Conservation (phyloP, 2,797 vertebrate genomes). For the Chelidonichthys spinosus region DNA sequence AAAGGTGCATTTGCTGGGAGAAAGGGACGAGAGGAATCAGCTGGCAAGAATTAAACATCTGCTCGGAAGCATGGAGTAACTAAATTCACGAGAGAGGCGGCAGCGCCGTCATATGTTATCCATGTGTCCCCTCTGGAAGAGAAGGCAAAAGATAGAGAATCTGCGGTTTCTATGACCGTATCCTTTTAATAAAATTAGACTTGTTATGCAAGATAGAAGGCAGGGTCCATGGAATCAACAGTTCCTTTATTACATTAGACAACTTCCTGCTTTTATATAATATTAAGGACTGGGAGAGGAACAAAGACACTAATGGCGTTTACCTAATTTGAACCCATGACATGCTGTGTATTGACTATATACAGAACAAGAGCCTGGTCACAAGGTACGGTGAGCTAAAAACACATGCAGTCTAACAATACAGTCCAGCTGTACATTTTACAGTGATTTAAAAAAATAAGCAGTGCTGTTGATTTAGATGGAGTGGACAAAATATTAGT, state of each 20-base stretch:
- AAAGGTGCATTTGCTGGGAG: conserved; percentile 30
- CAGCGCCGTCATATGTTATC: conserved; percentile 39
- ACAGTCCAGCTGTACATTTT: background rate
- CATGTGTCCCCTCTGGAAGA: conserved; percentile 40
- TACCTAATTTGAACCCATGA: background rate
- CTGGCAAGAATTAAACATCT: conserved; percentile 57
- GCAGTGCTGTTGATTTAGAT: background rate
- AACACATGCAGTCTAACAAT: background rate
- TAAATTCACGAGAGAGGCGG: conserved; percentile 49
- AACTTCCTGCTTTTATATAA: conserved; percentile 39
- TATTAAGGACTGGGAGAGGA: conserved; percentile 12
- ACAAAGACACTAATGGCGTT: conserved; percentile 14
- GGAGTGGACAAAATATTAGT: background rate
- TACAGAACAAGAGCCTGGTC: background rate
- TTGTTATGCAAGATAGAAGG: conserved; percentile 1
- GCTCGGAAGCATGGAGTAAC: conserved; percentile 54
- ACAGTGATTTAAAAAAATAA: background rate
- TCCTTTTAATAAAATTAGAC: conserved; percentile 18
- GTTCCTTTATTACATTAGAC: conserved; percentile 29
- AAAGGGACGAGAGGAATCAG: conserved; percentile 36
- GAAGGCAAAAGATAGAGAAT: conserved; percentile 64
- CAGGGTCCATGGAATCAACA: conserved; percentile 10
- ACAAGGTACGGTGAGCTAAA: background rate
- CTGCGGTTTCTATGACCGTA: conserved; percentile 12
- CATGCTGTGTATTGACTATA: background rate